Base-by-base conservation (phyloP, 2,888 invertebrate genomes). In the Xylota sylvarum region DNA sequence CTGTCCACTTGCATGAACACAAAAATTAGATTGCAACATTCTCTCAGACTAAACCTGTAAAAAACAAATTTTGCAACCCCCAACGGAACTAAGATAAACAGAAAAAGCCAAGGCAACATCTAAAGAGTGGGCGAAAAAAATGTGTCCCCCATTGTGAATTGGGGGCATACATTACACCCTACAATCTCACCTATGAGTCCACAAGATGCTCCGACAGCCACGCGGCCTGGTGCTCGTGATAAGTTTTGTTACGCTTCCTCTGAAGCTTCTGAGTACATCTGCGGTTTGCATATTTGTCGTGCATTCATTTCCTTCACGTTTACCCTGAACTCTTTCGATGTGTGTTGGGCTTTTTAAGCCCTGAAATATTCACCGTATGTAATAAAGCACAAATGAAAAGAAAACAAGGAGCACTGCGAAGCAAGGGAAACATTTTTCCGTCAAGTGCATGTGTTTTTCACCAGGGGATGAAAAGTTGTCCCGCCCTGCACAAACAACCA, bases 401-500 rank as follows among this genome's bases (percentile, higher is more conserved):
- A 84, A 84, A 84, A 79, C 74, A 80, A 74, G 64, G 46, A 80
- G 58, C 62, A 43, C 32, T 23, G 35, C 27, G 48, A 48, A 62
- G 46, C 76, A 55, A 55, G 80, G 70, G 64, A 65, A 73, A 79
- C 52, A 83, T 84, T 84, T 84, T 80, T 46, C 74, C 80, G 70
- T 84, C 74, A 84, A 84, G 74, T 84, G 80, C 84, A 84, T 84
- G 84, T 84, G 79, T 84, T 79, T 84, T 79, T 19, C 73, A 84
- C 74, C 56, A 69, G 56, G 56, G 80, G 50, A 64, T 78, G 46
- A 70, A 65, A 65, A 84, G 50, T 70, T 69, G 62, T 48, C 60
- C 69, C 74, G 46, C 55, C 37, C 69, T 48, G 46, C 43, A 70
- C 74, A 65, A 64, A 52, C 64, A 70, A 35, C 32, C 52, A 48